Percentiles rank a stretch among this genome's conserved stretches.
Conservation (phyloP, 2,113 vertebrate species). For the Sorex fumeus region DNA sequence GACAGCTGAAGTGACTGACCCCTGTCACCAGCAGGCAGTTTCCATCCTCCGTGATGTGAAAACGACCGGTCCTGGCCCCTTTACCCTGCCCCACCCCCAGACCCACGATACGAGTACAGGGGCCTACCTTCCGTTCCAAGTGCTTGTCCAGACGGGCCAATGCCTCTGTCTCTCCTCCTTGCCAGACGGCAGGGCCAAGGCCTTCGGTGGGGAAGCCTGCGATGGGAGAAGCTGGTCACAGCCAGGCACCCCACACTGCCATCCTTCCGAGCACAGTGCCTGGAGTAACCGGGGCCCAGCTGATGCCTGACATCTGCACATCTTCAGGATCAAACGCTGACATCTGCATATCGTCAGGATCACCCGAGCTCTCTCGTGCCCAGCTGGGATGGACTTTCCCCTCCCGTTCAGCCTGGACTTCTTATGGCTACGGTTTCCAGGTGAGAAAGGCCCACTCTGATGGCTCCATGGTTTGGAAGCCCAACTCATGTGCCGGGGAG, state of each 20-base stretch:
- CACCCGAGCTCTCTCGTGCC: not conserved
- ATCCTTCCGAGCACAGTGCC: no score
- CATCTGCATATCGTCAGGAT: not conserved
- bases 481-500: no score
- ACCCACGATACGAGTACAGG: not conserved
- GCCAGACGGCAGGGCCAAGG: constrained; percentile 93
- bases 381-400: not conserved
- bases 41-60: constrained; percentile 41
- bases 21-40: not conserved
- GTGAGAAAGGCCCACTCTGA: not conserved
- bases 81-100: not conserved
- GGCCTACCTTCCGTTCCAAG: constrained; percentile 95
- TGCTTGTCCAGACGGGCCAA: constrained; percentile 95
- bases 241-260: not conserved
- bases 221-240: constrained; percentile 38
- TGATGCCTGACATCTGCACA: not conserved
- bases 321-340: no score
- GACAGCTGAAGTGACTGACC: not conserved
- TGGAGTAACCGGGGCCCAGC: not conserved
- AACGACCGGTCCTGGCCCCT: no score
- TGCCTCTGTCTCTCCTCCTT: constrained; percentile 96
- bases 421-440: not conserved
- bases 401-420: not conserved
- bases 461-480: no score
- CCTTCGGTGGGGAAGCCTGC: constrained; percentile 94